A percentile compares a stretch with the other conserved stretches of the same genome.
Conservation (phyloP, 2,113 vertebrate genomes). For the Colinus virginianus region DNA sequence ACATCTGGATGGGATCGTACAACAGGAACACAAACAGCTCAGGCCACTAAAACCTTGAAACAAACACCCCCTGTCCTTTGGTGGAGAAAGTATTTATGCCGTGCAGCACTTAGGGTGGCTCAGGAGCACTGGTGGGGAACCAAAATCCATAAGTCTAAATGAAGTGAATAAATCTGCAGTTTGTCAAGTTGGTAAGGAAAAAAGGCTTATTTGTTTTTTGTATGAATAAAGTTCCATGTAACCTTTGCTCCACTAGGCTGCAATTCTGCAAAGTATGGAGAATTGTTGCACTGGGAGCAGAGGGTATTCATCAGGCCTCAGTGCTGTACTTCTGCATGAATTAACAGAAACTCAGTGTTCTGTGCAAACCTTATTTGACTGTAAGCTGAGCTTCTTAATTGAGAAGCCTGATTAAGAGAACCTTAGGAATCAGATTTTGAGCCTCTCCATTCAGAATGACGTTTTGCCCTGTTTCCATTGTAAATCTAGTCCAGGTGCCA, state of each 20-base stretch:
- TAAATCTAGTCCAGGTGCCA: not conserved
- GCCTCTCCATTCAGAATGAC: not conserved
- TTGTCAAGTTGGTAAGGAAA: not conserved
- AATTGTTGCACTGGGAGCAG: constrained; percentile 2
- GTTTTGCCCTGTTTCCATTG: not conserved
- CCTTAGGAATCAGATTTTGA: not conserved
- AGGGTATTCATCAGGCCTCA: constrained; percentile 34
- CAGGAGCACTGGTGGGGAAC: not conserved
- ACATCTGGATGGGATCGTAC: not conserved
- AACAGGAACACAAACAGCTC: not conserved
- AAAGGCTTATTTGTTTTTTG: constrained; percentile 23
- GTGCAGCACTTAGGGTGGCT: not conserved
- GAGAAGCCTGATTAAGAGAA: constrained; percentile 7
- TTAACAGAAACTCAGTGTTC: constrained; percentile 56
- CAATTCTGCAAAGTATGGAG: not conserved
- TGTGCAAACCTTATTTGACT: constrained; percentile 53
- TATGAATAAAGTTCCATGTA: constrained; percentile 41
- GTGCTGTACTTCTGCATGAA: constrained; percentile 49
- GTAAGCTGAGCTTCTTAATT: constrained; percentile 35
- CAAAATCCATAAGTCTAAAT: not conserved
- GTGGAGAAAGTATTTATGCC: not conserved
- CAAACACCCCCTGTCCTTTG: not conserved
- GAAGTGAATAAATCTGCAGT: constrained; percentile 8
- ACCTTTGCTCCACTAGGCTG: constrained; percentile 42
- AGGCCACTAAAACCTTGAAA: not conserved